Evolutionary conservation across 2,113 vertebrate species (phyloP).

Genomic region (Psilopsiagon aymara): DNA sequence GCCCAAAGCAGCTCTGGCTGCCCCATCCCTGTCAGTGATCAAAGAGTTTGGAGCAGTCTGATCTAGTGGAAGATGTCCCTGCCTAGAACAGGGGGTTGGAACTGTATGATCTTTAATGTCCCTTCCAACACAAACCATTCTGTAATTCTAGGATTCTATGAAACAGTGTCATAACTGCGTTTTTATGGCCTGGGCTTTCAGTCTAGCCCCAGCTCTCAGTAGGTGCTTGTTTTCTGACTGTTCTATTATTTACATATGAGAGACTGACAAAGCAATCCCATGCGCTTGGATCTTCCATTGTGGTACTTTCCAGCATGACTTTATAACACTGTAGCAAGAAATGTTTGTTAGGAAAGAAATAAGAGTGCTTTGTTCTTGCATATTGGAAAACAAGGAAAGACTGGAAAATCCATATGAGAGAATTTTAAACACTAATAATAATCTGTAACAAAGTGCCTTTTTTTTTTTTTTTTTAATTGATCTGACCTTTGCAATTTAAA

Average conservation of each 20-base stretch:
- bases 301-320: neutral
- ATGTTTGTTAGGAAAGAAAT: neutral
- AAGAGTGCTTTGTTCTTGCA: neutral
- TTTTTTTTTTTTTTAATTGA: neutral
- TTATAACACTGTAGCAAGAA: neutral
- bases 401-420: neutral
- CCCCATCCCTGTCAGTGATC: neutral
- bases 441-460: neutral
- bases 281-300: neutral
- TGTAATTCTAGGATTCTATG: neutral
- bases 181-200: neutral
- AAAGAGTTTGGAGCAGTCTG: neutral
- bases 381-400: neutral
- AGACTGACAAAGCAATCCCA: neutral
- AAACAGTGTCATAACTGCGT: neutral
- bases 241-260: neutral
- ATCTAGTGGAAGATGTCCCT: neutral
- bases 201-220: neutral
- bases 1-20: neutral
- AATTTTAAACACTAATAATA: neutral
- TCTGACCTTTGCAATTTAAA: neutral
- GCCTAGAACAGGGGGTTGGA: neutral
- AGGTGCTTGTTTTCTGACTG: neutral
- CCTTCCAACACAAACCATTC: neutral
- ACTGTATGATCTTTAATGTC: neutral